Evolutionary conservation across 2,888 invertebrate species (phyloP).

Genomic region (Phrixothrix hirtus): DNA sequence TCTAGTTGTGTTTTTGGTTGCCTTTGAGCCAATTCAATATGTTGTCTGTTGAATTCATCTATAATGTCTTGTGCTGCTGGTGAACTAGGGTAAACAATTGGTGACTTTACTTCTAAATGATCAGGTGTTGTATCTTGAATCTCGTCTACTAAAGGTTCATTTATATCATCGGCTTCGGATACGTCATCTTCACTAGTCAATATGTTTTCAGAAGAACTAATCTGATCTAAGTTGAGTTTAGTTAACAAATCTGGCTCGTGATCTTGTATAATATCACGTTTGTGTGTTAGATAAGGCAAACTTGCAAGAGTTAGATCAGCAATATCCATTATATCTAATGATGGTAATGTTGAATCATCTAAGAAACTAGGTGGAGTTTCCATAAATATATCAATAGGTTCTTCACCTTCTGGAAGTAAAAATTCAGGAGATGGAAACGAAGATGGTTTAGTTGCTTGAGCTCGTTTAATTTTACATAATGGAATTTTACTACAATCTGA

Average conservation of each 20-base stretch:
- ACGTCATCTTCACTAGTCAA: background rate
- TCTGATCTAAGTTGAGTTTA: background rate
- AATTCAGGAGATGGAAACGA: too few relatives aligned
- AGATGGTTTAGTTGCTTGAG: background rate
- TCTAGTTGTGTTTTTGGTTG: too few relatives aligned
- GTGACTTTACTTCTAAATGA: constrained; percentile 1
- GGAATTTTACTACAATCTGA: too few relatives aligned
- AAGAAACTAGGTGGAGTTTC: constrained; percentile 10
- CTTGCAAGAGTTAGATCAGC: background rate
- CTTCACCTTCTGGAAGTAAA: background rate
- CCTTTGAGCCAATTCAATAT: background rate
- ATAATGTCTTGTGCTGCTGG: constrained; percentile 33
- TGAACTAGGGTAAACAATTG: constrained; percentile 10
- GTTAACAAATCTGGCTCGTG: background rate
- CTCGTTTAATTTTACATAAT: too few relatives aligned
- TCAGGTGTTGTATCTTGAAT: background rate
- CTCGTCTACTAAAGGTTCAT: background rate
- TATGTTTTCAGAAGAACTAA: too few relatives aligned
- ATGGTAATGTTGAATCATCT: constrained; percentile 1
- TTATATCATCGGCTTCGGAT: background rate
- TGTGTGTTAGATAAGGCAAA: background rate
- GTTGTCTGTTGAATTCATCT: constrained; percentile 26
- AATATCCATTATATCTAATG: background rate
- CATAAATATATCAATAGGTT: constrained; percentile 1
- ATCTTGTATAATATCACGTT: background rate